Conservation (phyloP, 2,888 invertebrate genomes). For the Drosophila diplacantha region DNA sequence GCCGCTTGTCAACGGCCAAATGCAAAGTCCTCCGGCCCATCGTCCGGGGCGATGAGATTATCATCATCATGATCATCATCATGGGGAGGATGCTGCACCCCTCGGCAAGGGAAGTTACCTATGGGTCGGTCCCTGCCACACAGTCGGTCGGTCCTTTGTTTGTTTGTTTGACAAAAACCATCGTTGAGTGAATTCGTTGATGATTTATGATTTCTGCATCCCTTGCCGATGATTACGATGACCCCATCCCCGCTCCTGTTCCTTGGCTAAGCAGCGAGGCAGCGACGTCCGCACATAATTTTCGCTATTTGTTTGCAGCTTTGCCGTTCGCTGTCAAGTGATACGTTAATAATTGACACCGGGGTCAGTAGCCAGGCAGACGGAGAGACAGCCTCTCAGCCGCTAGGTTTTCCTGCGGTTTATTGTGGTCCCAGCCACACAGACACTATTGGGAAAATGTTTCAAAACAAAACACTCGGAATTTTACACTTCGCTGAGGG, state of each 20-base stretch:
- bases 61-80: slow-evolving; percentile 34
- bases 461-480: slow-evolving; percentile 52
- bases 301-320: slow-evolving; percentile 68
- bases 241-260: slow-evolving; percentile 39
- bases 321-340: slow-evolving; percentile 70
- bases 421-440: slow-evolving; percentile 49
- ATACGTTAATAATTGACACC: slow-evolving; percentile 77
- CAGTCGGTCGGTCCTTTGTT: slow-evolving; percentile 57
- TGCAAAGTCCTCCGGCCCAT: slow-evolving; percentile 47
- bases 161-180: slow-evolving; percentile 65
- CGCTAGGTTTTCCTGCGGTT: slow-evolving; percentile 47
- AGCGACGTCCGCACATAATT: slow-evolving; percentile 52
- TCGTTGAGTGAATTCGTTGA: slow-evolving; percentile 67
- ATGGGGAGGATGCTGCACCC: slow-evolving; percentile 50
- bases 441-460: slow-evolving; percentile 41
- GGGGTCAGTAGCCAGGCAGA: slow-evolving; percentile 64
- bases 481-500: slow-evolving; percentile 63
- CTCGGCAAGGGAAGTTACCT: slow-evolving; percentile 58
- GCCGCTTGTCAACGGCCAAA: slow-evolving; percentile 62
- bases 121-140: slow-evolving; percentile 39
- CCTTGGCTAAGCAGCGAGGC: slow-evolving; percentile 17
- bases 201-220: slow-evolving; percentile 64
- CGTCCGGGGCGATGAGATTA: slow-evolving; percentile 22
- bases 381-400: slow-evolving; percentile 18
- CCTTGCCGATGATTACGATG: slow-evolving; percentile 42